Base-by-base conservation (phyloP, 2,888 invertebrate species). In the Hirtodrosophila cameraria region DNA sequence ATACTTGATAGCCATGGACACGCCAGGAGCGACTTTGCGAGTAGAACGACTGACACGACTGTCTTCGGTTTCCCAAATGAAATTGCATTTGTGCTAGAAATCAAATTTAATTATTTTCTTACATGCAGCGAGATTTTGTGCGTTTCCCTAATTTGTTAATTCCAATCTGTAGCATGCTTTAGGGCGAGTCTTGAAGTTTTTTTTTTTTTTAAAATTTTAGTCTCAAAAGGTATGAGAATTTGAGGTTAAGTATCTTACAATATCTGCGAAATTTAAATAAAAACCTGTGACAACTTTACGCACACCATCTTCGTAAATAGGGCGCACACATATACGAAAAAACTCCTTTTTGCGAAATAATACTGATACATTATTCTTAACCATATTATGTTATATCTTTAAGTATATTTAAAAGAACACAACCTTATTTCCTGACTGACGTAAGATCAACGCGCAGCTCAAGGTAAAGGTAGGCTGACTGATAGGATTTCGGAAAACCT, bases 81-180 rank as follows among this genome's bases (percentile, higher is more conserved):
- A 60, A 60, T 55, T 61, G 53, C 52, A 62, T 64, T 58, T 64
- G 61, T 46, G 45, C 15, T 53, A 20, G 46, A 75, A 82, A 79
- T 80, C 77, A 88, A 82, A 82, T 85, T 89, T 89, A 89, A 89
- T 89, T 89, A 88, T 87, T 73, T 87, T 81, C 75, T 77, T 69
- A 75, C 88, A 84, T 86, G 88, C 85, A 85, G 79, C 52, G 61
- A 31, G 79, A 69, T 74, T 84, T 69, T 77, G 75, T 64, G 84
- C 69, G 77, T 69, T 60, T 1, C 38, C 41, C 33, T 41, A 55
- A 50, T 54, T 77, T 77, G 39, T 39, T 41, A 33, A 27, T 16
- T 9, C 12, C 36, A 54, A 45, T 41, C 33, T 68, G 63, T 66
- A 52, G 79, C 61, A 69, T 86, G 84, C 84, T 86, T 80, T 86